Evolutionary conservation across 2,113 vertebrate species (phyloP).

Genomic region (Pholis gunnellus): DNA sequence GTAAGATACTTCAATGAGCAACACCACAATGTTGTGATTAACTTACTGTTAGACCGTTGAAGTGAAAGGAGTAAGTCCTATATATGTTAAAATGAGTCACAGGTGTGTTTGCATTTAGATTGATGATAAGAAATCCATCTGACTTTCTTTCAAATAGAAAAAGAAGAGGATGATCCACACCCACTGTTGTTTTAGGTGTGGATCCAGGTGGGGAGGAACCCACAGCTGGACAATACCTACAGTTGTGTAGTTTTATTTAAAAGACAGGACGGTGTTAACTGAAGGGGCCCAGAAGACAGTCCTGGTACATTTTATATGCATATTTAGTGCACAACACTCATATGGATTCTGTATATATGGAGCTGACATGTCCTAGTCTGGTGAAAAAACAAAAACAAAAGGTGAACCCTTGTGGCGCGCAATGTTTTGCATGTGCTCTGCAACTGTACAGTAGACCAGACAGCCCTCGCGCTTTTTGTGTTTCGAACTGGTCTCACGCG

Average conservation of each 20-base stretch:
- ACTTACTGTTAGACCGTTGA: not conserved
- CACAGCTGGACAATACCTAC: not conserved
- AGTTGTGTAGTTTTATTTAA: not conserved
- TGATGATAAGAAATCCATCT: not conserved
- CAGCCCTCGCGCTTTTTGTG: slow-evolving; percentile 71
- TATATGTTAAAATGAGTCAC: not conserved
- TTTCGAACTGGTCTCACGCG: slow-evolving; percentile 82
- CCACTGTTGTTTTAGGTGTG: not conserved
- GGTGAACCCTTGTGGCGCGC: slow-evolving; percentile 51
- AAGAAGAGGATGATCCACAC: slow-evolving; percentile 1
- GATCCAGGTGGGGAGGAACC: not conserved
- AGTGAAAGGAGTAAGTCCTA: not conserved
- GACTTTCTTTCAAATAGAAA: slow-evolving; percentile 4
- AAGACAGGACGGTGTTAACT: not conserved
- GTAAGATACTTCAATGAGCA: not conserved
- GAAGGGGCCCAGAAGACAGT: not conserved
- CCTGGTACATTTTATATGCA: not conserved
- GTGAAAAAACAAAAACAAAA: not conserved
- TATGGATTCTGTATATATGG: not conserved
- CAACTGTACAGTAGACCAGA: slow-evolving; percentile 60
- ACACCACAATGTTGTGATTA: not conserved
- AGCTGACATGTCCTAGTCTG: slow-evolving; percentile 3
- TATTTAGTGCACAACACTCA: not conserved
- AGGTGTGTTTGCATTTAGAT: not conserved
- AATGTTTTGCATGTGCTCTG: slow-evolving; percentile 64